phyloP scores from a whole-genome alignment of 2,113 vertebrate species.

The Anthoscopus minutus region DNA sequence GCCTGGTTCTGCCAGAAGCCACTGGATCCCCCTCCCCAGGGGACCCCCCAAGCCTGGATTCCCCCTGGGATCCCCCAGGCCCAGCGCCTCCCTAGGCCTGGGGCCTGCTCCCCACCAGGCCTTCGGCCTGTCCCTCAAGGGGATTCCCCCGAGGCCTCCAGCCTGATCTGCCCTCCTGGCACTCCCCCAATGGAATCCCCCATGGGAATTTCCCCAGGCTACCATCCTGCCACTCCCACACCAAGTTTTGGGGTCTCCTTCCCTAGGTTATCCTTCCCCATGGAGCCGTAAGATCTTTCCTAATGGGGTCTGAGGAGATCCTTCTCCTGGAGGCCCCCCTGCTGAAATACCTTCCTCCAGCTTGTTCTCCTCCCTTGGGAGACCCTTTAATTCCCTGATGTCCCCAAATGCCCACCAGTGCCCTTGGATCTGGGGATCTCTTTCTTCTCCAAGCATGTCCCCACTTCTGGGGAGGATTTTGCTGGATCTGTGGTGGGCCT shows the following conservation, averaged over 20 bases:
- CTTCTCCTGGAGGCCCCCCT: neutral
- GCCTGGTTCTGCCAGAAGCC: neutral
- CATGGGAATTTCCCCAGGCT: no score
- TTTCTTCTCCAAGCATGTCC: no score
- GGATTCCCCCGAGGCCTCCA: neutral
- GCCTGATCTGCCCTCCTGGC: neutral
- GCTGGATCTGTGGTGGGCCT: neutral
- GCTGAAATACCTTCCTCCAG: neutral
- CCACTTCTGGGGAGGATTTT: neutral
- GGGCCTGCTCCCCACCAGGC: neutral
- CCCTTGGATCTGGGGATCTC: neutral
- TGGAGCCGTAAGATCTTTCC: neutral
- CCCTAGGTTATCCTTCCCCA: neutral
- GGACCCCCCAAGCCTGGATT: neutral
- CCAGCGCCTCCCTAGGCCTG: neutral
- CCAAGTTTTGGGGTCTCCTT: neutral
- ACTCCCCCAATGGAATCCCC: neutral
- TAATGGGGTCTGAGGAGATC: neutral
- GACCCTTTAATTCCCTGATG: no score
- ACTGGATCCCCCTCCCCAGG: neutral
- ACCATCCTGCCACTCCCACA: rapidly evolving
- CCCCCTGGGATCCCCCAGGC: neutral
- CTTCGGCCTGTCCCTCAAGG: neutral
- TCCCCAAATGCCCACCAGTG: neutral
- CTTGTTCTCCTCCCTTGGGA: neutral